Base-by-base conservation (phyloP, 2,888 invertebrate genomes). In the Epistrophe grossulariae region DNA sequence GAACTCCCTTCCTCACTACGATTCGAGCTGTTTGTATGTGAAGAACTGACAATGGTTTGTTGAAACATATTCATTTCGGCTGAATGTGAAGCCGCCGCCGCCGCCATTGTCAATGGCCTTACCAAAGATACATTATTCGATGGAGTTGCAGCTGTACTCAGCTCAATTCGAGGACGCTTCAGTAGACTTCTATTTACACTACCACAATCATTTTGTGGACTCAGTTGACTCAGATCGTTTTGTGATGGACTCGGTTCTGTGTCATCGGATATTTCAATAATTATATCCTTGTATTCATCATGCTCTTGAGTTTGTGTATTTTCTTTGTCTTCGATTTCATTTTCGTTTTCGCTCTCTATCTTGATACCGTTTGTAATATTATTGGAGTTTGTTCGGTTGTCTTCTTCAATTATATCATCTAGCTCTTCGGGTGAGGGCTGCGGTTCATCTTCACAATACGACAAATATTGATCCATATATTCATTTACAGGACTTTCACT, bases 341-440 rank as follows among this genome's bases (percentile, higher is more conserved):
- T 92, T 48, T 91, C 92, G 68, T 91, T 92, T 48, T 91, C 92
- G 68, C 91, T 91, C 80, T 92, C 92, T 0, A 91, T 91, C 79
- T 92, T 92, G 2, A 92, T 91, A 77, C 92, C 92, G 87, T 66
- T 84, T 76, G 3, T 79, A 10, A 35, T 13, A 24, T 76, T 62
- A 24, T 62, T 81, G 0, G 55, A 4, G 13, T 45, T 57, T 1
- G 19, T 10, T 10, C 50, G 57, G 11, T 59, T 52, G 15, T 80
- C 92, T 17, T 92, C 91, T 62, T 92, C 92, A 1, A 91, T 90
- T 45, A 92, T 90, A 43, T 92, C 92, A 31, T 92, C 92, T 19
- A 91, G 85, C 80, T 91, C 92, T 0, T 50, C 31, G 0, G 92
- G 91, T 15, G 82, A 60, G 0, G 71, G 10, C 4, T 71, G 78